Base-by-base conservation (phyloP, 37 sponge, comb jelly and placozoan species). In the Agelas oroides region DNA sequence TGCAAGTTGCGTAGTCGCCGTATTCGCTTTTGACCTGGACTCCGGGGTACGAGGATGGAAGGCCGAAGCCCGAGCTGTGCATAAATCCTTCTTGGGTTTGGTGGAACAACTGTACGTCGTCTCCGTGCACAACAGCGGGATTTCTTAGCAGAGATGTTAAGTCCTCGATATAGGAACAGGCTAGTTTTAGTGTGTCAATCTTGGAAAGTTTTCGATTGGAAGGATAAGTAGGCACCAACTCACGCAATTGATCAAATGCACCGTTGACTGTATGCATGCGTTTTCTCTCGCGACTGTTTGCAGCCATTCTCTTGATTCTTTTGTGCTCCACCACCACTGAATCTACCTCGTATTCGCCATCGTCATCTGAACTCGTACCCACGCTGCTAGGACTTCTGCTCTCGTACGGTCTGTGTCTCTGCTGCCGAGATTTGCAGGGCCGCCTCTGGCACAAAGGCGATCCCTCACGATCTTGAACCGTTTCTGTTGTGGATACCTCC, bases 191-290 rank as follows among this genome's bases (percentile, higher is more conserved):
- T 5, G 97, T 97, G 60, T 94, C 97, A 54, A 97, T 92, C 67
- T 97, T 97, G 54, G 97, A 97, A n/a, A 97, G 90, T 73, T 97
- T 97, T 60, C 95, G 79, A 63, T 91, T 87, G 40, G 97, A 83
- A 0, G 97, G 97, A 65, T 97, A 97, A 23, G 90, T 87, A 33
- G 97, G 97, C 40, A 97, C 95, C 53, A 94, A 70, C 39, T 87
- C 88, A 39, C 97, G 76, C 32, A 97, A 88, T 68, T 84, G 75
- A 69, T 97, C 97, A 61, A 97, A 97, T 11, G 97, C 97, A 30
- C 75, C 79, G 80, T 97, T 97, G 38, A 97, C 91, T 17, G 92
- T 89, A 76, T 94, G 91, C 97, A 97, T 97, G n/a, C 97, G 71
- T 24, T 78, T 89, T 30, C 97, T 79, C 75, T 97, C 97, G 34